Conservation (phyloP, 1,140 invertebrate genomes). For the Agraylea sexmaculata region DNA sequence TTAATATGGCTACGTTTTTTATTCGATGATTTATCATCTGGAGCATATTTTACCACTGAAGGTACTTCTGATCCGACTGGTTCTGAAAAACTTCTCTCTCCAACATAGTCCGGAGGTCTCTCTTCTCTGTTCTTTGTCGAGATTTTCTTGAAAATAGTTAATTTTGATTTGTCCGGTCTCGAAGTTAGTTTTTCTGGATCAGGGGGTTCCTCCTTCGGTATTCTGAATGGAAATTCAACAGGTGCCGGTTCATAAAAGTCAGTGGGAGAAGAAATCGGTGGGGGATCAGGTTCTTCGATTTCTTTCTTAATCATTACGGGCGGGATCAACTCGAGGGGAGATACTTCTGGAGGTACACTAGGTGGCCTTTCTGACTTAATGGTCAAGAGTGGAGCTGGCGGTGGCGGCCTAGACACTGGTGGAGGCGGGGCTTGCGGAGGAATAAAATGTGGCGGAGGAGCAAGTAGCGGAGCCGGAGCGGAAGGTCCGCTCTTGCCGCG, state of each 20-base stretch:
- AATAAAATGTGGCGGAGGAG: slow-evolving; percentile 33
- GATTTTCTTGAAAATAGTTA: slow-evolving; percentile 79
- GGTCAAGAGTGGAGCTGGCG: no score
- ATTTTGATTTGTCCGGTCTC: slow-evolving; percentile 69
- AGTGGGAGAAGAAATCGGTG: slow-evolving; percentile 1
- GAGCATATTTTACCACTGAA: slow-evolving; percentile 27
- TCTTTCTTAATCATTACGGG: slow-evolving; percentile 12
- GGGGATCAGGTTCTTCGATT: slow-evolving; percentile 10
- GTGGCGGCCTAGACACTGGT: slow-evolving; percentile 20
- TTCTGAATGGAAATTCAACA: neutral
- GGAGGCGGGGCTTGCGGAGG: slow-evolving; percentile 31
- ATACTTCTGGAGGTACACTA: no score
- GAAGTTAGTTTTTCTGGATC: slow-evolving; percentile 58
- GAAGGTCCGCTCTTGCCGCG: slow-evolving; percentile 14
- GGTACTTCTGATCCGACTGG: slow-evolving; percentile 34
- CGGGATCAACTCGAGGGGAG: no score
- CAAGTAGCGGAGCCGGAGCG: slow-evolving; percentile 23
- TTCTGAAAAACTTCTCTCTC: slow-evolving; percentile 40
- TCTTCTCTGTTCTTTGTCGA: slow-evolving; percentile 61
- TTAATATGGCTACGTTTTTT: slow-evolving; percentile 25
- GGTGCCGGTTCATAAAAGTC: neutral
- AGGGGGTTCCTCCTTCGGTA: slow-evolving; percentile 36
- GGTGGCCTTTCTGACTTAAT: no score
- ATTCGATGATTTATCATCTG: slow-evolving; percentile 23
- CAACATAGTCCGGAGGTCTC: slow-evolving; percentile 36